These are phyloP conservation scores for Erythrocercus mccallii DNA, from an alignment of 2,113 vertebrate genomes.

Conservation along the genomic window DNA sequence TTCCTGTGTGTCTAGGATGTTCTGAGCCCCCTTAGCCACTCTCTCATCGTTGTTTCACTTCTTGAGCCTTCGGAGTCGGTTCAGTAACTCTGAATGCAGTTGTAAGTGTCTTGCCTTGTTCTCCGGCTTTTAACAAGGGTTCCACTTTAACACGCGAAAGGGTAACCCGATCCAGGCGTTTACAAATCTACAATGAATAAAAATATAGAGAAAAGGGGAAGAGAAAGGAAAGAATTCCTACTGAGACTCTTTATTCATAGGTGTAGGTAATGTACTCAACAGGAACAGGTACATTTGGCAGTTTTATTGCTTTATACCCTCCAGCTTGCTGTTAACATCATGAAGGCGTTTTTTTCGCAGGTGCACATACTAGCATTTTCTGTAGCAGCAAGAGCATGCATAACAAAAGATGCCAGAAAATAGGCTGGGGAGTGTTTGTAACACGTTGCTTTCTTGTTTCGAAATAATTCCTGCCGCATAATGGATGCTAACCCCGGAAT, in stretches of 20 bases:
- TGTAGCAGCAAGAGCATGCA: neutral
- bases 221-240: constrained; percentile 22
- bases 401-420: neutral
- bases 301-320: constrained; percentile 71
- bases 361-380: constrained; percentile 56
- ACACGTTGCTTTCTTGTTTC: neutral
- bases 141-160: constrained; percentile 79
- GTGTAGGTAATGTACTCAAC: constrained; percentile 23
- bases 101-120: constrained; percentile 66
- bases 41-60: constrained; percentile 40
- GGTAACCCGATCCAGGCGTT: constrained; percentile 84
- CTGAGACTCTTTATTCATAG: constrained; percentile 26
- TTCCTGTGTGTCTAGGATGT: neutral
- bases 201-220: constrained; percentile 52
- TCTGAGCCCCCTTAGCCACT: neutral
- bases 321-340: constrained; percentile 65
- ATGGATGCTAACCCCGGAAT: neutral
- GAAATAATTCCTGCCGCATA: neutral
- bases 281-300: constrained; percentile 66
- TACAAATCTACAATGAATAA: constrained; percentile 77
- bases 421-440: neutral
- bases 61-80: constrained; percentile 62
- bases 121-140: constrained; percentile 67
- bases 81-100: constrained; percentile 82
- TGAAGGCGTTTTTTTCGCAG: constrained; percentile 50